These are phyloP conservation scores for Holothuria leucospilota DNA, from an alignment of 53 echinoderm and acorn worm species.

Conservation along the genomic window DNA sequence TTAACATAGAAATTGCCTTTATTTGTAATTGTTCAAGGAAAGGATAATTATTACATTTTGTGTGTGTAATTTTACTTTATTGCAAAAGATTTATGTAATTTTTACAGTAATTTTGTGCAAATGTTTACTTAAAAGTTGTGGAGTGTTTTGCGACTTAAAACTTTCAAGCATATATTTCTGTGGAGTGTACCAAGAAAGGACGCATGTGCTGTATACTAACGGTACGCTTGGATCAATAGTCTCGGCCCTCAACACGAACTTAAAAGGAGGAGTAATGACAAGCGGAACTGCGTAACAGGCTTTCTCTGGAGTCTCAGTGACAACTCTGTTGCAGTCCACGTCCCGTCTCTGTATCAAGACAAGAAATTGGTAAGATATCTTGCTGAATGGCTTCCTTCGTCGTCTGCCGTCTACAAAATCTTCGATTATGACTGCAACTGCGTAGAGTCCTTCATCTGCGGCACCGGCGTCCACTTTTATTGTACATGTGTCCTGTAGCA, in stretches of 20 bases:
- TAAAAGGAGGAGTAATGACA: slow-evolving; percentile 2
- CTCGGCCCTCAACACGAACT: neutral
- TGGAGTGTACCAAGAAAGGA: too few relatives aligned
- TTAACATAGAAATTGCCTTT: too few relatives aligned
- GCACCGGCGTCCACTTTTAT: slow-evolving; percentile 19
- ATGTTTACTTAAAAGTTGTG: too few relatives aligned
- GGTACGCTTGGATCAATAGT: neutral
- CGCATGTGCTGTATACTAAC: neutral
- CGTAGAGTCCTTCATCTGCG: slow-evolving; percentile 52
- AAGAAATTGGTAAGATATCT: slow-evolving; percentile 33
- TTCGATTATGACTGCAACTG: slow-evolving; percentile 61
- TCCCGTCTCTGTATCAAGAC: slow-evolving; percentile 18
- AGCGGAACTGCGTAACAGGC: slow-evolving; percentile 23
- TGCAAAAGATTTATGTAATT: too few relatives aligned
- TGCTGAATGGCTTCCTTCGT: neutral
- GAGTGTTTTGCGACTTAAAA: too few relatives aligned
- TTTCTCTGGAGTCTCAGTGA: slow-evolving; percentile 1
- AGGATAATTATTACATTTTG: too few relatives aligned
- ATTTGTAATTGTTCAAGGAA: too few relatives aligned
- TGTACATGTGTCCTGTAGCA: neutral
- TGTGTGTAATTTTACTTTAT: too few relatives aligned
- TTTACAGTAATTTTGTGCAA: too few relatives aligned
- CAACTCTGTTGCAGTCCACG: slow-evolving; percentile 9
- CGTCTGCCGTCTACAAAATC: slow-evolving; percentile 18
- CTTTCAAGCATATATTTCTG: too few relatives aligned